Evolutionary conservation across 2,888 invertebrate species (phyloP), one percentile per base, ranked within the genome.

Genomic region (Morpho achilles): DNA sequence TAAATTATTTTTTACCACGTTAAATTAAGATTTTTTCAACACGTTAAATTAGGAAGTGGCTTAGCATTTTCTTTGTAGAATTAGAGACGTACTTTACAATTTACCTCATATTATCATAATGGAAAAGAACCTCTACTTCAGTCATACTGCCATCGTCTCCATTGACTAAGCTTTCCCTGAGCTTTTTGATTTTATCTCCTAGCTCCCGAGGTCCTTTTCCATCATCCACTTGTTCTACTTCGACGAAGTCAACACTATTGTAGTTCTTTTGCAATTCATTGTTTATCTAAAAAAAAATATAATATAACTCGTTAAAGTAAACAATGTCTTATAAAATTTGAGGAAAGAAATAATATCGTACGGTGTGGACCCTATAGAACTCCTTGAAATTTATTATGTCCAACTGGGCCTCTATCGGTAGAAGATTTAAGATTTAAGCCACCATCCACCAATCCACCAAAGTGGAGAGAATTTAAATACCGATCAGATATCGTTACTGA

Each of bases 161-260:
- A 53, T 94, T 92, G 3, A 97, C 96, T 82, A 98, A 91, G 50
- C 92, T 92, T 62, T 92, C 80, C n/a, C 97, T 91, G 50, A 96
- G 87, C 70, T 79, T 61, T 58, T 85, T 77, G 58, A 95, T 92
- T 60, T 91, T 80, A 0, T 91, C 86, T 3, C 93, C 92, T 0
- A 94, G 91, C 66, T 93, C 92, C 57, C 97, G 92, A 0, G 95
- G 93, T 0, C 90, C 92, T 53, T 92, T 90, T 3, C 93, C 93
- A 65, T 93, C 92, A 70, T 96, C 95, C 32, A 96, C 92, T 66
- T 98, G 95, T 80, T 99, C 99, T 7, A 99, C 96, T 87, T 99
- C 99, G 2, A 96, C 95, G 60, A 99, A 92, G 84, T 99, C 99
- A 43, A 99, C 95, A 79, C 98, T 98, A 84, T 98, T 98, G 87